These are phyloP conservation scores for Clepsis dumicolana DNA, from an alignment of 2,888 invertebrate genomes.

Conservation along the genomic window DNA sequence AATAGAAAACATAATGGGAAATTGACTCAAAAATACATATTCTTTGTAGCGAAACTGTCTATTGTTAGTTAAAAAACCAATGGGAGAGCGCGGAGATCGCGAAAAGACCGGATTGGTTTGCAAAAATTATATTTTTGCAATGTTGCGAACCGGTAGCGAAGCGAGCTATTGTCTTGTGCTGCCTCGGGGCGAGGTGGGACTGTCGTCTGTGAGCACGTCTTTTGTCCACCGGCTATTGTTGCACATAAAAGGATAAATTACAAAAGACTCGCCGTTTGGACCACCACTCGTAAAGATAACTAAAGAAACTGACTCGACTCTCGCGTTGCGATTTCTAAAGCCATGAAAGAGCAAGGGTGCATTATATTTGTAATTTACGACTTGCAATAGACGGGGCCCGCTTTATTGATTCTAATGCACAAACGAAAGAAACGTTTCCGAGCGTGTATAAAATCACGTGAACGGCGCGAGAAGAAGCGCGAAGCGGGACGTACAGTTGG, in stretches of 20 bases:
- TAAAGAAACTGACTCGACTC: conserved; percentile 71
- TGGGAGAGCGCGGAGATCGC: conserved; percentile 61
- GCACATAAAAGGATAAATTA: conserved; percentile 79
- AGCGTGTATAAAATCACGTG: conserved; percentile 55
- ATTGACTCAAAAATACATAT: conserved; percentile 57
- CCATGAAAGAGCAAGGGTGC: conserved; percentile 77
- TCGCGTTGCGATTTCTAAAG: conserved; percentile 73
- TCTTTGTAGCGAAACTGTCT: conserved; percentile 62
- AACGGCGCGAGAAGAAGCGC: conserved; percentile 24
- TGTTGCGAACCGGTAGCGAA: conserved; percentile 69
- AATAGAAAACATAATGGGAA: conserved; percentile 60
- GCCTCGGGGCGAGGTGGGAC: conserved; percentile 62
- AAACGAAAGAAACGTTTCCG: conserved; percentile 60
- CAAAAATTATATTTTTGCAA: conserved; percentile 82
- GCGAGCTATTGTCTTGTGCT: conserved; percentile 67
- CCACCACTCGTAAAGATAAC: conserved; percentile 79
- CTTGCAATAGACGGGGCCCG: conserved; percentile 67
- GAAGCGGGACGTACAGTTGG: conserved; percentile 47
- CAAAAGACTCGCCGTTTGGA: conserved; percentile 73
- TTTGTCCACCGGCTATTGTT: conserved; percentile 78
- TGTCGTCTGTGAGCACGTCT: conserved; percentile 63
- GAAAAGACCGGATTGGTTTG: conserved; percentile 78
- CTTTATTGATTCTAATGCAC: conserved; percentile 72
- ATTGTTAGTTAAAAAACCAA: conserved; percentile 74
- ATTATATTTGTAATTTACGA: conserved; percentile 82